phyloP scores from a whole-genome alignment of 2,888 invertebrate genomes.

The Drosophila mercatorum region DNA sequence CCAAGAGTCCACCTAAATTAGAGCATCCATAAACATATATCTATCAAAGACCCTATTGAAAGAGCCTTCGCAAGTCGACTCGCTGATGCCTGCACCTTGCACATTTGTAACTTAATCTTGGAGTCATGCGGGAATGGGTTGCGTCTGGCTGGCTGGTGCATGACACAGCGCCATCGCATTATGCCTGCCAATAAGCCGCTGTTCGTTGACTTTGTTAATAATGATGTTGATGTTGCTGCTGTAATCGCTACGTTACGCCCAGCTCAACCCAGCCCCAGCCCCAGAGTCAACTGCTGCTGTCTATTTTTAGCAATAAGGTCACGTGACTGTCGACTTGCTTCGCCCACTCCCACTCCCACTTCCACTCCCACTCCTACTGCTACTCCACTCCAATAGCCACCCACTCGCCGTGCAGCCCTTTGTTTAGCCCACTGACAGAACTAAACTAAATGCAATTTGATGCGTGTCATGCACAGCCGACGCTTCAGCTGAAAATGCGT shows the following conservation, averaged over 20 bases:
- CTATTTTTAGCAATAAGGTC: slow-evolving; percentile 67
- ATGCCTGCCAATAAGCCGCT: slow-evolving; percentile 61
- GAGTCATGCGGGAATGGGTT: slow-evolving; percentile 24
- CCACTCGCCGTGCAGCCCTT: slow-evolving; percentile 16
- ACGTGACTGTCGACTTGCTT: slow-evolving; percentile 56
- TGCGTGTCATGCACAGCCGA: slow-evolving; percentile 65
- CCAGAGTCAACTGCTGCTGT: slow-evolving; percentile 19
- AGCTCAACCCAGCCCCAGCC: neutral
- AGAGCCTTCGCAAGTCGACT: slow-evolving; percentile 37
- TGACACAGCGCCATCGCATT: slow-evolving; percentile 65
- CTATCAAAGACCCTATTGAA: neutral
- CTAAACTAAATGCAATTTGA: slow-evolving; percentile 78
- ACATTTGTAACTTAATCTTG: slow-evolving; percentile 46
- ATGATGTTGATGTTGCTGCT: slow-evolving; percentile 59
- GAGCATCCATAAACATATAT: no score
- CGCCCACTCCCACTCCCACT: neutral
- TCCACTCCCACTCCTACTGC: no score
- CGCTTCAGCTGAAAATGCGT: slow-evolving; percentile 61
- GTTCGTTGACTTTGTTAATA: slow-evolving; percentile 75
- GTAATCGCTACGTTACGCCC: slow-evolving; percentile 32
- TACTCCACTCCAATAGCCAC: neutral
- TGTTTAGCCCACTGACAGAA: slow-evolving; percentile 56
- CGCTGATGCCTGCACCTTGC: neutral
- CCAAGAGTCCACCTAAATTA: no score
- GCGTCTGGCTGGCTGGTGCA: slow-evolving; percentile 25